Evolutionary conservation across 2,797 vertebrate species (phyloP).

Genomic region (Vipera ursinii): DNA sequence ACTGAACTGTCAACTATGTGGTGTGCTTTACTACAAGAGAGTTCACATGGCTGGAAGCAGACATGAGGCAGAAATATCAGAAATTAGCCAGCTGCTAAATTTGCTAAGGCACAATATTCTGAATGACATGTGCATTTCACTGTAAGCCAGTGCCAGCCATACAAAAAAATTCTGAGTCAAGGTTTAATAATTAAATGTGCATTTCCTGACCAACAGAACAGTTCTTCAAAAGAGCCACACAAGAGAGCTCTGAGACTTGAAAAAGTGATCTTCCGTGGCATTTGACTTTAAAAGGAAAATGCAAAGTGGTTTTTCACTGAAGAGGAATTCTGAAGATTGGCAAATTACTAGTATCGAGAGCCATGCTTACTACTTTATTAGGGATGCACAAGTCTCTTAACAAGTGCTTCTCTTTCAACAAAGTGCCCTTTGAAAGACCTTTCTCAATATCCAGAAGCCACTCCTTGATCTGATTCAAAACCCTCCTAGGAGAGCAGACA

Average conservation of each 20-base stretch:
- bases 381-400: neutral
- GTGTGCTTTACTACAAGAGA: conserved; percentile 76
- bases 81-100: conserved; percentile 71
- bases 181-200: conserved; percentile 51
- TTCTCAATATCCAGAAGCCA: neutral
- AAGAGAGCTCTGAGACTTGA: conserved; percentile 26
- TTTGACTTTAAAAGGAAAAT: conserved; percentile 41
- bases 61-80: conserved; percentile 69
- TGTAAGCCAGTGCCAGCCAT: conserved; percentile 36
- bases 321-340: conserved; percentile 42
- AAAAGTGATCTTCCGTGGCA: neutral
- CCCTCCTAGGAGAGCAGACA: neutral
- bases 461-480: neutral
- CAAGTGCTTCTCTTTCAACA: neutral
- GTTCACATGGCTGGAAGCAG: conserved; percentile 77
- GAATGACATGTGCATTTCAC: conserved; percentile 56
- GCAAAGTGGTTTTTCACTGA: conserved; percentile 23
- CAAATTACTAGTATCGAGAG: neutral
- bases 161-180: conserved; percentile 40
- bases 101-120: conserved; percentile 63
- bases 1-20: conserved; percentile 80
- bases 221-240: conserved; percentile 19
- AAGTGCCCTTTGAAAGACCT: neutral
- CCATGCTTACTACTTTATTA: neutral
- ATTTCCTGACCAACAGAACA: conserved; percentile 46